Percentiles rank a stretch among this genome's conserved stretches.
phyloP scores from a whole-genome alignment of 2,888 invertebrate genomes.

The Ormia ochracea region DNA sequence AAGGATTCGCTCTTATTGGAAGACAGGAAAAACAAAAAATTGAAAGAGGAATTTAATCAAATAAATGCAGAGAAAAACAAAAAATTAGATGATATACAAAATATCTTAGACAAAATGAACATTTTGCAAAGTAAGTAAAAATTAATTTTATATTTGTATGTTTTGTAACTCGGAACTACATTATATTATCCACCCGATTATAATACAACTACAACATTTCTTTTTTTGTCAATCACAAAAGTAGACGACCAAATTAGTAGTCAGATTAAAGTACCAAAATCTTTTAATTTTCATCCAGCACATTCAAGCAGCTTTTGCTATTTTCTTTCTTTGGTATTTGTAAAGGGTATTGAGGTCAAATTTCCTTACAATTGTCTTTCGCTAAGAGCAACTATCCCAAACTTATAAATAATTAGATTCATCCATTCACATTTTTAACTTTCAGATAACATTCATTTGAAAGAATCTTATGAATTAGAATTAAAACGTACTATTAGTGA shows the following conservation, averaged over 20 bases:
- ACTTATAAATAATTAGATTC: too few relatives aligned
- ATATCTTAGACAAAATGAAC: constrained; percentile 73
- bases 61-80: constrained; percentile 72
- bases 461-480: constrained; percentile 74
- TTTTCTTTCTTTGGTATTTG: too few relatives aligned
- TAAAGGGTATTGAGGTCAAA: too few relatives aligned
- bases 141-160: background rate
- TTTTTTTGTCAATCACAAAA: too few relatives aligned
- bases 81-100: constrained; percentile 74
- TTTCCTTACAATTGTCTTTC: too few relatives aligned
- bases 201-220: too few relatives aligned
- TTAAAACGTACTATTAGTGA: constrained; percentile 74
- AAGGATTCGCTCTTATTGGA: constrained; percentile 70
- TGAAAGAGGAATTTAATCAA: constrained; percentile 69
- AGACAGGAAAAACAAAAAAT: constrained; percentile 71
- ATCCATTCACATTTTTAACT: background rate
- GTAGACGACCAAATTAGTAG: too few relatives aligned
- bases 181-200: too few relatives aligned
- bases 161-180: background rate
- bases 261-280: too few relatives aligned
- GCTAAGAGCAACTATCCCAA: background rate
- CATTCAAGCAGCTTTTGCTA: too few relatives aligned
- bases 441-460: constrained; percentile 73
- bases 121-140: constrained; percentile 69
- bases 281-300: too few relatives aligned